A percentile compares a stretch with the other conserved stretches of the same genome.
Evolutionary conservation across 2,888 invertebrate genomes (phyloP).

Genomic region (Romanomermis culicivorax): DNA sequence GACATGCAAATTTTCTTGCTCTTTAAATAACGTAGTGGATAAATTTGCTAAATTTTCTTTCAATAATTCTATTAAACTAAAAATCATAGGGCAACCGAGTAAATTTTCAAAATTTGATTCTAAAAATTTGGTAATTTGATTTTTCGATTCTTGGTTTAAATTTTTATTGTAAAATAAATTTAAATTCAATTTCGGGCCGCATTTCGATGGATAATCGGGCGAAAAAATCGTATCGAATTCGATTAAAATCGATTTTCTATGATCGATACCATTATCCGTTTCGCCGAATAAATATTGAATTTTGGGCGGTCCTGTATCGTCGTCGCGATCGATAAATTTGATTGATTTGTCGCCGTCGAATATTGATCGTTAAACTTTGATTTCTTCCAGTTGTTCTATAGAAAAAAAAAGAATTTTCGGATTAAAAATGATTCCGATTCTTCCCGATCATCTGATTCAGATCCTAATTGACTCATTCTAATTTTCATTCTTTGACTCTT

Average conservation of each 20-base stretch:
- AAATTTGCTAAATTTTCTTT: slow-evolving; percentile 57
- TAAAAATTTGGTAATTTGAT: slow-evolving; percentile 43
- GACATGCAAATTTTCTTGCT: too few relatives aligned
- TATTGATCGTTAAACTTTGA: slow-evolving; percentile 70
- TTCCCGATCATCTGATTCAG: too few relatives aligned
- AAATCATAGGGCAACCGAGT: slow-evolving; percentile 78
- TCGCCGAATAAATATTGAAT: slow-evolving; percentile 37
- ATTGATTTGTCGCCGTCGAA: slow-evolving; percentile 72
- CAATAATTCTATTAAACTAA: slow-evolving; percentile 68
- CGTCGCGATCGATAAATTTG: slow-evolving; percentile 49
- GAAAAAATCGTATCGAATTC: slow-evolving; percentile 64
- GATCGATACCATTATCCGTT: slow-evolving; percentile 40
- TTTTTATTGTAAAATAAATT: slow-evolving; percentile 80
- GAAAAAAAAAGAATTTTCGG: too few relatives aligned
- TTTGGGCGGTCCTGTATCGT: slow-evolving; percentile 34
- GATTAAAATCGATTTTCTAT: slow-evolving; percentile 53
- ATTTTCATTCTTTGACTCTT: too few relatives aligned
- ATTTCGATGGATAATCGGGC: slow-evolving; percentile 57
- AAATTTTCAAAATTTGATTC: slow-evolving; percentile 53
- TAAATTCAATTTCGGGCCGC: slow-evolving; percentile 52
- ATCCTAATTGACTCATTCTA: too few relatives aligned
- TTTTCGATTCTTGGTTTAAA: slow-evolving; percentile 47
- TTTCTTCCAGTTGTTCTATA: slow-evolving; percentile 44
- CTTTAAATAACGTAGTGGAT: slow-evolving; percentile 34
- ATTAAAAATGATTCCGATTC: too few relatives aligned